Percentiles rank a stretch among this genome's conserved stretches.
Evolutionary conservation across 2,888 invertebrate genomes (phyloP).

Genomic region (Rhodophaea formosa): DNA sequence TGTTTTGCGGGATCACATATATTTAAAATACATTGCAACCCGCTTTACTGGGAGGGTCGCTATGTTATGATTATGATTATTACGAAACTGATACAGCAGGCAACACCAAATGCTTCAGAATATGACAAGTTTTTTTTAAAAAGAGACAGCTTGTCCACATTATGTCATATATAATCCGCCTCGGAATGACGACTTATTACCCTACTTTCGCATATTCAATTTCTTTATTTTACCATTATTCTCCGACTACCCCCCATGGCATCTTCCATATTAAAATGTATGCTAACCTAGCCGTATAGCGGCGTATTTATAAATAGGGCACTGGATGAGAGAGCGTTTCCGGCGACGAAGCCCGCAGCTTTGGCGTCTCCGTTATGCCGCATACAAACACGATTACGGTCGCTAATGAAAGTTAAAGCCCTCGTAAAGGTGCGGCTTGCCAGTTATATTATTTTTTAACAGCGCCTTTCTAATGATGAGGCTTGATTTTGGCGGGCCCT

Average conservation of each 20-base stretch:
- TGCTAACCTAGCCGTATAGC: conserved; percentile 21
- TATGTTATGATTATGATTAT: no score
- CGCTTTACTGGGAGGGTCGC: no score
- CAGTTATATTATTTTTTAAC: not conserved
- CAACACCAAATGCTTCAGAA: no score
- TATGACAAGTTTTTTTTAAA: no score
- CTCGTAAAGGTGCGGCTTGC: not conserved
- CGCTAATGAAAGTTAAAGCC: not conserved
- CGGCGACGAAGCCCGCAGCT: conserved; percentile 52
- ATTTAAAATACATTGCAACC: no score
- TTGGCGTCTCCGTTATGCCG: conserved; percentile 43
- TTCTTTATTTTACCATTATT: not conserved
- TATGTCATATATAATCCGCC: no score
- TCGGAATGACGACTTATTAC: not conserved
- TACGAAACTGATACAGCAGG: no score
- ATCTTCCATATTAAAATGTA: conserved; percentile 14
- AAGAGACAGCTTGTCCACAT: no score
- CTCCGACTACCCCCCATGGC: conserved; percentile 1
- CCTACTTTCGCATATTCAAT: not conserved
- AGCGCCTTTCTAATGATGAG: no score
- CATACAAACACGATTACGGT: conserved; percentile 20
- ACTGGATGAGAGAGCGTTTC: conserved; percentile 62
- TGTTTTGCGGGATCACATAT: not conserved
- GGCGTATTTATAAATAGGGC: conserved; percentile 60
- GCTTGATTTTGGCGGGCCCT: no score